A percentile compares a stretch with the other conserved stretches of the same genome.
Evolutionary conservation across 2,113 vertebrate species (phyloP).

Genomic region (Megaleporinus macrocephalus): DNA sequence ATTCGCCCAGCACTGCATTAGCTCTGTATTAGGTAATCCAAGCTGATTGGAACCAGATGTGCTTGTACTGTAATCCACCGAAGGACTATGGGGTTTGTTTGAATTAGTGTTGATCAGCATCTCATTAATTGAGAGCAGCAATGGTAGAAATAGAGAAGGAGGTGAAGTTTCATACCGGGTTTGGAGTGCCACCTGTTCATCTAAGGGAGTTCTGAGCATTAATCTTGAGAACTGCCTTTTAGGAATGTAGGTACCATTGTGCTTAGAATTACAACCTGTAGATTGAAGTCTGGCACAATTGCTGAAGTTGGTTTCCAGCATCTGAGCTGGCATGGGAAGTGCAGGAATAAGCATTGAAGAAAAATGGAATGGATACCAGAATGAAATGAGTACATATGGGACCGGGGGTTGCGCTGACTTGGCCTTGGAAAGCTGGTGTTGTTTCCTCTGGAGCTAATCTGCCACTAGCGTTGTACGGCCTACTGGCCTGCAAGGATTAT

Average conservation of each 20-base stretch:
- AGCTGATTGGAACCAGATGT: constrained; percentile 50
- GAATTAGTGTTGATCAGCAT: constrained; percentile 25
- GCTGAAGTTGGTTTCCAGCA: constrained; percentile 29
- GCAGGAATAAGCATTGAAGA: neutral
- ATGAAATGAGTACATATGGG: constrained; percentile 39
- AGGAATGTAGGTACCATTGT: constrained; percentile 15
- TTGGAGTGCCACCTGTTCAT: constrained; percentile 3
- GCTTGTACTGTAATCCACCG: constrained; percentile 28
- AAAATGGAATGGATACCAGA: constrained; percentile 32
- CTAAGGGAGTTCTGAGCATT: constrained; percentile 16
- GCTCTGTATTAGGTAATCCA: constrained; percentile 49
- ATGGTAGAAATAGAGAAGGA: neutral
- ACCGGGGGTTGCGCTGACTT: constrained; percentile 45
- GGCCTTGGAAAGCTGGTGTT: constrained; percentile 40
- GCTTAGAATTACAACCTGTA: constrained; percentile 8
- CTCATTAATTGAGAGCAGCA: constrained; percentile 27
- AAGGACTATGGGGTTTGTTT: constrained; percentile 45
- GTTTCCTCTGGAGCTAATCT: constrained; percentile 55
- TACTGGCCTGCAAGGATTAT: constrained; percentile 56
- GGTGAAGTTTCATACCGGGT: neutral
- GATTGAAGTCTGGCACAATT: constrained; percentile 22
- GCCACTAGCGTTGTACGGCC: constrained; percentile 29
- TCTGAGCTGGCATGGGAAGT: constrained; percentile 35
- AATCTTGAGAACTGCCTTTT: constrained; percentile 14
- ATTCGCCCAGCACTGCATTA: constrained; percentile 38